A percentile compares a stretch with the other conserved stretches of the same genome.
These are phyloP conservation scores for Spheniscus mendiculus DNA, from an alignment of 2,113 vertebrate species.

Conservation along the genomic window DNA sequence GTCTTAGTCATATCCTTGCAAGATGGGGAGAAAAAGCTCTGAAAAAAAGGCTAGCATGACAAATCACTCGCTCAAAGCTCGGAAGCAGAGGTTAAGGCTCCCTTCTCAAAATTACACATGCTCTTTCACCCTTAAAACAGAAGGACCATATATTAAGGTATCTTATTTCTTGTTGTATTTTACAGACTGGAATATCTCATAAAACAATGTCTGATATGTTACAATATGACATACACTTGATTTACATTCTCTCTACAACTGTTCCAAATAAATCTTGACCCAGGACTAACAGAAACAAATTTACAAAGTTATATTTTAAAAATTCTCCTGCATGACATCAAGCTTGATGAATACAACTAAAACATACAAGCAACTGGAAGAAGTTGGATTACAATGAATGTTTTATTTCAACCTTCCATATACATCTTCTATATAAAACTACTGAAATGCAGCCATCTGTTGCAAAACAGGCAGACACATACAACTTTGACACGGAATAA, in stretches of 20 bases:
- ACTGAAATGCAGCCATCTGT: slow-evolving; percentile 49
- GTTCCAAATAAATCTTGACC: background rate
- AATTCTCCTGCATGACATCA: background rate
- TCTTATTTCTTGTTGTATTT: background rate
- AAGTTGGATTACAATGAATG: background rate
- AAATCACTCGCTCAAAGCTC: background rate
- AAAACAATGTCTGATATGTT: background rate
- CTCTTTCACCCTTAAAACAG: background rate
- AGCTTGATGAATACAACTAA: background rate
- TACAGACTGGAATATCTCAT: background rate
- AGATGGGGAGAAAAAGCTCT: background rate
- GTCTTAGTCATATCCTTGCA: background rate
- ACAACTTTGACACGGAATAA: slow-evolving; percentile 11
- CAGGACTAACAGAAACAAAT: background rate
- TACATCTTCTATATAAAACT: background rate
- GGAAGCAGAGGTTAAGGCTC: background rate
- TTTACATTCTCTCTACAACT: background rate
- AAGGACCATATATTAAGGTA: background rate
- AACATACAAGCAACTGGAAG: background rate
- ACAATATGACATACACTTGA: background rate
- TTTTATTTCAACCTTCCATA: background rate
- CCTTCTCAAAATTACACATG: background rate
- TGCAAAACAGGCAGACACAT: background rate
- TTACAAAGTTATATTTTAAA: background rate
- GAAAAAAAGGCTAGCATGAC: background rate